Evolutionary conservation across 2,888 invertebrate genomes (phyloP).

Genomic region (Protonemura montana): DNA sequence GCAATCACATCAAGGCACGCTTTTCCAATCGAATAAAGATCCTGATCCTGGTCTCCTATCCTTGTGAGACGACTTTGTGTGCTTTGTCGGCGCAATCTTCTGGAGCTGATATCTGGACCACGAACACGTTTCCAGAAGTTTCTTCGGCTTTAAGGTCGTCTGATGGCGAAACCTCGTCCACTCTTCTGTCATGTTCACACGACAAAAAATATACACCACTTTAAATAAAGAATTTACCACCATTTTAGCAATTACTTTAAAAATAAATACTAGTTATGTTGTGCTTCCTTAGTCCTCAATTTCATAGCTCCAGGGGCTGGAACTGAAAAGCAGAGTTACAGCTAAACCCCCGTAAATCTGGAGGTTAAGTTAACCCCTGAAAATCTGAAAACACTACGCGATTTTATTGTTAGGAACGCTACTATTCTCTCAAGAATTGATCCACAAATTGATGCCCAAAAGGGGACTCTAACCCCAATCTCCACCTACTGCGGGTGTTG

Average conservation of each 20-base stretch:
- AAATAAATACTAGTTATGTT: neutral
- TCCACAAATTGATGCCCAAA: too few relatives aligned
- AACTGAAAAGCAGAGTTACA: too few relatives aligned
- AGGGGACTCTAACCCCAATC: too few relatives aligned
- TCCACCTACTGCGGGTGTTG: too few relatives aligned
- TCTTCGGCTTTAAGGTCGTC: neutral
- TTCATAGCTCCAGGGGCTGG: neutral
- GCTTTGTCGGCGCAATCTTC: neutral
- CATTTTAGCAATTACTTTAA: neutral
- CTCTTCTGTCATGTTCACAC: neutral
- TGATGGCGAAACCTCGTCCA: neutral
- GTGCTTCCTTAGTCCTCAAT: neutral
- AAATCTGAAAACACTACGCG: too few relatives aligned
- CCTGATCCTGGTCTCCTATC: neutral
- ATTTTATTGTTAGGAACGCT: too few relatives aligned
- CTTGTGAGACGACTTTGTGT: neutral
- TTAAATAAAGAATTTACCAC: neutral
- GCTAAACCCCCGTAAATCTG: too few relatives aligned
- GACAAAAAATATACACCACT: neutral
- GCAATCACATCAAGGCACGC: neutral
- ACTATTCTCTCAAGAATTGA: too few relatives aligned
- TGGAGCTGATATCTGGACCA: neutral
- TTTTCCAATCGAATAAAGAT: slow-evolving; percentile 19
- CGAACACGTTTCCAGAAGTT: neutral
- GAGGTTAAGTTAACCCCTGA: too few relatives aligned